Base-by-base conservation (phyloP, 2,888 invertebrate species). In the Cryptus viduatorius region DNA sequence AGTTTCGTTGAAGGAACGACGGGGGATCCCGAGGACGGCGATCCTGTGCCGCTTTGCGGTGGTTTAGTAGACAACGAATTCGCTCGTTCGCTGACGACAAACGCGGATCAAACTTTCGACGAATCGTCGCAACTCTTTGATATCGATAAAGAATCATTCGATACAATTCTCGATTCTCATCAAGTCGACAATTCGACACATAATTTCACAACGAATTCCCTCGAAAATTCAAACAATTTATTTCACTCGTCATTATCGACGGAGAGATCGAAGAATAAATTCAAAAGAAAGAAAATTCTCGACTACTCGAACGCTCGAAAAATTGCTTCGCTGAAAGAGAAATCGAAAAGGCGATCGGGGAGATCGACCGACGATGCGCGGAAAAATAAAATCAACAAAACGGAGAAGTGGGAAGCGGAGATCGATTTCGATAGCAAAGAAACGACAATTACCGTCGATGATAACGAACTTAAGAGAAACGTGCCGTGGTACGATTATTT, bases 361-460 rank as follows among this genome's bases (percentile, higher is more conserved):
- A 67, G 79, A 50, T 82, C 84, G n/a, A 10, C 56, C 31, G 65
- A 67, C 31, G 65, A 67, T 29, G 59, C 69, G 4, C 69, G 16
- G n/a, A 81, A 67, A 31, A 65, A 75, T 69, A 59, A 64, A n/a
- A n/a, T n/a, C n/a, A n/a, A n/a, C n/a, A n/a, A n/a, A 12, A 16
- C 59, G 24, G 85, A 85, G 53, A 79, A 64, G 59, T 81, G 85
- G 85, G 61, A 81, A 24, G 78, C 14, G 1, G 81, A 86, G 31
- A 37, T 86, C 1, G 67, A 81, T 59, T 42, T 81, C 12, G 85
- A 73, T 0, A 14, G 44, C 14, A 64, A 59, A 44, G 81, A 71
- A 14, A 59, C 73, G 19, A 78, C 44, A 4, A 3, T 14, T 1
- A 12, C 48, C 4, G n/a, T 48, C 10, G 42, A 42, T 3, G 59